Evolutionary conservation across 2,888 invertebrate species (phyloP).

Genomic region (Nowickia ferox): DNA sequence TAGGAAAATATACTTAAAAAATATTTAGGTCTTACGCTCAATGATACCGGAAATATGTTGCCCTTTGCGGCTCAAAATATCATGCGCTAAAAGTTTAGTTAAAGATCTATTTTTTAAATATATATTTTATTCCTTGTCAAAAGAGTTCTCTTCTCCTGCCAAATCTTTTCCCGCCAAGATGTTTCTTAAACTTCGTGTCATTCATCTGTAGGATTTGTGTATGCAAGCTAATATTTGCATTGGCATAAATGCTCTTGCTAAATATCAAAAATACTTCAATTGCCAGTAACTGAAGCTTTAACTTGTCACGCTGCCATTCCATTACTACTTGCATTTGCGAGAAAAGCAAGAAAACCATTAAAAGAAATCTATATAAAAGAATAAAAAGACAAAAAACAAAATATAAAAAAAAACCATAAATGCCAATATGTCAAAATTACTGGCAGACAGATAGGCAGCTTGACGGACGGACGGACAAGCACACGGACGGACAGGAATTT

Average conservation of each 20-base stretch:
- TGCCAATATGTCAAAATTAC: slow-evolving; percentile 53
- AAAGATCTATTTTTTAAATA: too few relatives aligned
- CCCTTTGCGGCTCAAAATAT: too few relatives aligned
- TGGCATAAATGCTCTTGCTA: neutral
- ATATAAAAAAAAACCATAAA: slow-evolving; percentile 7
- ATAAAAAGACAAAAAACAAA: neutral
- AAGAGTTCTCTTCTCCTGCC: neutral
- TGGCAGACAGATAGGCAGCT: slow-evolving; percentile 45
- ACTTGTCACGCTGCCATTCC: slow-evolving; percentile 54
- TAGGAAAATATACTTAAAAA: too few relatives aligned
- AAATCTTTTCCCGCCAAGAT: neutral
- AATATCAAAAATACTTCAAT: slow-evolving; percentile 34
- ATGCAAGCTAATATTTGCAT: neutral
- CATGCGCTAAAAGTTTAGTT: too few relatives aligned
- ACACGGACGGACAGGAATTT: neutral
- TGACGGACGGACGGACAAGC: slow-evolving; percentile 21
- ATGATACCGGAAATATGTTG: too few relatives aligned
- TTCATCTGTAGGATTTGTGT: slow-evolving; percentile 28
- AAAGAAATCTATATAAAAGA: slow-evolving; percentile 5
- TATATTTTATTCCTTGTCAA: too few relatives aligned
- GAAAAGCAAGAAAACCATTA: neutral
- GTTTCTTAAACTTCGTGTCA: slow-evolving; percentile 12
- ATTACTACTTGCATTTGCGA: slow-evolving; percentile 19
- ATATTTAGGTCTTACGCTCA: too few relatives aligned
- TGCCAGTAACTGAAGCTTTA: slow-evolving; percentile 51